phyloP scores from a whole-genome alignment of 1,140 invertebrate species.

The Euglossa dilemma region DNA sequence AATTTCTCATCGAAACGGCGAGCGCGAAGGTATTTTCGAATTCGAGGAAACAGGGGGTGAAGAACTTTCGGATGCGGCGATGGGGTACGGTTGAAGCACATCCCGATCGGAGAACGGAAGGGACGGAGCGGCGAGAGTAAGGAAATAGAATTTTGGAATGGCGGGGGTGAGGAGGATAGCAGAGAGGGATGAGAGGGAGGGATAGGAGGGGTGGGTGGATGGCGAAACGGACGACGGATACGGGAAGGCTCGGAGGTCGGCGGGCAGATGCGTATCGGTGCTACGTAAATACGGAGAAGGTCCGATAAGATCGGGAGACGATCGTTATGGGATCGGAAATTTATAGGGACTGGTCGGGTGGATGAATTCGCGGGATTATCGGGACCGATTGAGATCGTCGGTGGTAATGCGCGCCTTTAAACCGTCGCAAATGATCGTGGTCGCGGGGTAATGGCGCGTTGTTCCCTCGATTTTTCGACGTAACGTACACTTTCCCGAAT shows the following conservation, averaged over 20 bases:
- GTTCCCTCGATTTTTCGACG: conserved; percentile 12
- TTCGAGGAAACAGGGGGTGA: too few species aligned
- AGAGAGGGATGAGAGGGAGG: too few species aligned
- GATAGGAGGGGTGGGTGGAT: neutral
- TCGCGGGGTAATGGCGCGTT: conserved; percentile 36
- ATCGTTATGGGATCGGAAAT: conserved; percentile 45
- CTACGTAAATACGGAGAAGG: conserved; percentile 45
- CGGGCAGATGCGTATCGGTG: conserved; percentile 16
- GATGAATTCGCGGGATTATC: conserved; percentile 30
- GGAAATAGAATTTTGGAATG: neutral
- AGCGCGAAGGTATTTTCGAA: too few species aligned
- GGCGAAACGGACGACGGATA: neutral
- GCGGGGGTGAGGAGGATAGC: neutral
- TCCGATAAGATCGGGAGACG: conserved; percentile 29
- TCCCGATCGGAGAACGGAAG: too few species aligned
- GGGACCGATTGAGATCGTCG: conserved; percentile 33
- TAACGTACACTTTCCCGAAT: conserved; percentile 48
- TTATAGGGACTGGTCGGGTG: conserved; percentile 20
- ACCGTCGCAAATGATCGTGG: conserved; percentile 27
- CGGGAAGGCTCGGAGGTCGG: neutral
- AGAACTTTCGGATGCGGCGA: too few species aligned
- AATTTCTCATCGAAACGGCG: too few species aligned
- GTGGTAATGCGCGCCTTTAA: conserved; percentile 38
- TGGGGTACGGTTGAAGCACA: too few species aligned
- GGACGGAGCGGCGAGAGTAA: too few species aligned